Conservation (phyloP, 1,140 invertebrate genomes). For the Cepaea nemoralis region DNA sequence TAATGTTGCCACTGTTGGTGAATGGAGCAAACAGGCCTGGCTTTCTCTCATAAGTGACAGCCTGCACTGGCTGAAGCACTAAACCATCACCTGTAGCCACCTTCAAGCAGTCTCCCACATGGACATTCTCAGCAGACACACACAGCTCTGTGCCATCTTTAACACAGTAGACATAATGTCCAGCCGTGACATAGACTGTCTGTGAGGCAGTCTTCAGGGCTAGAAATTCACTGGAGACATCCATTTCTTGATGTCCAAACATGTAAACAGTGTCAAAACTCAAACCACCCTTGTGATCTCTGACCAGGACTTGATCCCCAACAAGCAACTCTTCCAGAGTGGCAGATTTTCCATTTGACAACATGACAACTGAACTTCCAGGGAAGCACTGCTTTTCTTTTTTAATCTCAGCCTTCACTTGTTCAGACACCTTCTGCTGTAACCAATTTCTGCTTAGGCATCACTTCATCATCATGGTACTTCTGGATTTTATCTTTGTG, state of each 20-base stretch:
- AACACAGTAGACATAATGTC: slow-evolving; percentile 29
- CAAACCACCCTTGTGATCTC: neutral
- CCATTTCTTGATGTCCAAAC: slow-evolving; percentile 35
- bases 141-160: slow-evolving; percentile 21
- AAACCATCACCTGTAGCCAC: slow-evolving; percentile 4
- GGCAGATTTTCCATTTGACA: slow-evolving; percentile 6
- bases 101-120: slow-evolving; percentile 1
- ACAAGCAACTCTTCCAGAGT: slow-evolving; percentile 1
- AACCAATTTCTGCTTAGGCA: neutral
- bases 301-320: slow-evolving; percentile 21
- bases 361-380: neutral
- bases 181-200: neutral
- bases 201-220: neutral
- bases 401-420: slow-evolving; percentile 18
- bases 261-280: slow-evolving; percentile 37
- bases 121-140: slow-evolving; percentile 23
- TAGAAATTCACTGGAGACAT: neutral
- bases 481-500: neutral
- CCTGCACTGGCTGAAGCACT: neutral
- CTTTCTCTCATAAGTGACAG: slow-evolving; percentile 1
- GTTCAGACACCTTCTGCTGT: slow-evolving; percentile 19
- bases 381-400: slow-evolving; percentile 31
- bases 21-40: slow-evolving; percentile 24
- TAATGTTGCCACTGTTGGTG: slow-evolving; percentile 2
- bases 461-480: slow-evolving; percentile 13